Base-by-base conservation (phyloP, 2,113 vertebrate genomes). In the Butastur rufipennis region DNA sequence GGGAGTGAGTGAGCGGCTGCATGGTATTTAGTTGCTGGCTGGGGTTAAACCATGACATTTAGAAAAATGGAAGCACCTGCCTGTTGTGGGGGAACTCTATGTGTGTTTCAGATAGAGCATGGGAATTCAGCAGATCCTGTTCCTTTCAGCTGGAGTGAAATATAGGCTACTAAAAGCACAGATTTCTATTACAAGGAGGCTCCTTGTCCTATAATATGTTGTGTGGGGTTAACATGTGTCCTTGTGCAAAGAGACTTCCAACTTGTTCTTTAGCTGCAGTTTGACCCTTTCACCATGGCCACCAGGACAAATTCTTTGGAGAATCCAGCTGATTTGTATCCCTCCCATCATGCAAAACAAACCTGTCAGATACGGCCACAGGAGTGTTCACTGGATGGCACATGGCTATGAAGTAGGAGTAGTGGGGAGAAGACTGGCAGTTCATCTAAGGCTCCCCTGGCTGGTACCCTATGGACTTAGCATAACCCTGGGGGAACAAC, bases 281-380 rank as follows among this genome's bases (percentile, higher is more conserved):
- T 63, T 87, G 29, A 59, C 27, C 19, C 34, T 70, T 65, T 71
- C 68, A 31, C 65, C 32, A 7, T 0, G 0, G 20, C 12, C 48
- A 59, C 12, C 22, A 36, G 8, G 25, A 38, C 11, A 48, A 59
- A 74, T 62, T 66, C 48, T 72, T n/a, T 48, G 47, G 47, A 85
- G 40, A 75, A 88, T 68, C 52, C 61, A 87, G 56, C 21, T 65
- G 31, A 40, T 63, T 61, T 61, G 18, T 59, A 34, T 40, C 43
- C 29, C 16, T 47, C n/a, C 47, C 6, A 1, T 40, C 25, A 72
- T 0, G 0, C 16, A 55, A 79, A 86, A 19, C 47, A 86, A 40
- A n/a, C 16, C 52, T 45, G 59, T 48, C 43, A 50, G 47, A 19
- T n/a, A 34, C 0, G 8, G 63, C n/a, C 50, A 73, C 2, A 38